Conservation (phyloP, 1,140 invertebrate genomes). For the Ericerus pela region DNA sequence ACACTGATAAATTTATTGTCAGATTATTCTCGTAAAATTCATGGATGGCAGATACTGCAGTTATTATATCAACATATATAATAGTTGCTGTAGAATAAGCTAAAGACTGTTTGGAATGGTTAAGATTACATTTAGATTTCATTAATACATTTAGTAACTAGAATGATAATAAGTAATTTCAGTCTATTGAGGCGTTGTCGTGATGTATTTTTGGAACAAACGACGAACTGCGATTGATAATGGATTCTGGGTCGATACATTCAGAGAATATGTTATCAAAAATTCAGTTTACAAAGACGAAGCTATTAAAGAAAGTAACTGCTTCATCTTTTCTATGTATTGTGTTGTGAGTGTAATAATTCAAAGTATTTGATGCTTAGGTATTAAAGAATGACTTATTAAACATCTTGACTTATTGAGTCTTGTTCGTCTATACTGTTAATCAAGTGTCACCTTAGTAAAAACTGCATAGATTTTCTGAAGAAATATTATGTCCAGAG, state of each 20-base stretch:
- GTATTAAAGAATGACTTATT: too few relatives aligned
- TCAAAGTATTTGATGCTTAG: too few relatives aligned
- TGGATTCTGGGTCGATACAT: conserved; percentile 56
- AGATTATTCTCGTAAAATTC: conserved; percentile 36
- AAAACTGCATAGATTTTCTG: too few relatives aligned
- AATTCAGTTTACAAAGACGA: not conserved
- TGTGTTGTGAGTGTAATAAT: not conserved
- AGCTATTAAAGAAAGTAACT: conserved; percentile 18
- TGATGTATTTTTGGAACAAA: conserved; percentile 59
- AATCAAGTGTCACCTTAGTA: too few relatives aligned
- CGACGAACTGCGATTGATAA: conserved; percentile 70
- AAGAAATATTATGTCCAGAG: too few relatives aligned
- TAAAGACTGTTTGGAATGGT: conserved; percentile 36
- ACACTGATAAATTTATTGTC: conserved; percentile 15
- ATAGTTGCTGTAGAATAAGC: conserved; percentile 38
- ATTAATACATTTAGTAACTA: not conserved
- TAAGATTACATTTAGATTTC: conserved; percentile 21
- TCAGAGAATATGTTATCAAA: conserved; percentile 65
- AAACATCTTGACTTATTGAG: too few relatives aligned
- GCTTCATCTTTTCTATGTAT: conserved; percentile 22
- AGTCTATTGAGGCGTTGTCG: conserved; percentile 55
- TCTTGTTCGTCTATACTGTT: too few relatives aligned
- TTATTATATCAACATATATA: conserved; percentile 38
- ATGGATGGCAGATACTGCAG: conserved; percentile 42
- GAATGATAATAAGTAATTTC: conserved; percentile 16